Base-by-base conservation (phyloP, 2,888 invertebrate species). In the Lepas anatifera region DNA sequence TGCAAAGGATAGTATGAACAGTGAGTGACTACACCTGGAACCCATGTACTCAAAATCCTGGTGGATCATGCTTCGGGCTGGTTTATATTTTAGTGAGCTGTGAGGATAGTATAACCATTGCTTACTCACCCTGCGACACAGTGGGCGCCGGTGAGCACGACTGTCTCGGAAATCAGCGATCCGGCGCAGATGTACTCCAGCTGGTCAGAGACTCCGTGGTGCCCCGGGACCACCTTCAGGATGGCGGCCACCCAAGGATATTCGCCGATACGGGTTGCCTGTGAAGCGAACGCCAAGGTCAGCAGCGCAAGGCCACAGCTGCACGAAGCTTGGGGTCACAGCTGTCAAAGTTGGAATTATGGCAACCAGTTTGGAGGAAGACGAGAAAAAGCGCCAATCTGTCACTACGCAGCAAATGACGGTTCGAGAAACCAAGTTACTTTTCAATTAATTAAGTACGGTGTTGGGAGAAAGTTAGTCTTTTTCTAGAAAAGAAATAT, bases 81-180 rank as follows among this genome's bases (percentile, higher is more conserved):
- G 16, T 16, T 4, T 10, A 41, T 41, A 16, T 16, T 41, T 41
- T 16, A 41, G 4, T 16, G 10, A 41, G 41, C 41, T 10, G 11
- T 41, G 41, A 41, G 41, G 41, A 10, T 41, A 1, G 16, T 16
- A 16, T 41, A 1, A 10, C 41, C 11, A 41, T 16, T 41, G 41
- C 0, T 52, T 16, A 52, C 29, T 66, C 66, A 66, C 66, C 6
- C 25, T 4, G 39, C 78, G 10, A 89, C 86, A 77, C 89, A 89
- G 79, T 93, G 92, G 0, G 90, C 90, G 0, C 90, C 89, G 0
- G 92, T 92, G 3, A 93, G 77, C 0, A 90, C 89, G 0, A 88
- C 89, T 68, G 81, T 81, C 0, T 87, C 86, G 73, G 89, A 87
- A 73, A 92, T 89, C 10, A 92, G 80, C 0, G 91, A 86, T 0